These are phyloP conservation scores for Aphelenchoides avenae DNA, from an alignment of 1,140 invertebrate species.

Conservation along the genomic window DNA sequence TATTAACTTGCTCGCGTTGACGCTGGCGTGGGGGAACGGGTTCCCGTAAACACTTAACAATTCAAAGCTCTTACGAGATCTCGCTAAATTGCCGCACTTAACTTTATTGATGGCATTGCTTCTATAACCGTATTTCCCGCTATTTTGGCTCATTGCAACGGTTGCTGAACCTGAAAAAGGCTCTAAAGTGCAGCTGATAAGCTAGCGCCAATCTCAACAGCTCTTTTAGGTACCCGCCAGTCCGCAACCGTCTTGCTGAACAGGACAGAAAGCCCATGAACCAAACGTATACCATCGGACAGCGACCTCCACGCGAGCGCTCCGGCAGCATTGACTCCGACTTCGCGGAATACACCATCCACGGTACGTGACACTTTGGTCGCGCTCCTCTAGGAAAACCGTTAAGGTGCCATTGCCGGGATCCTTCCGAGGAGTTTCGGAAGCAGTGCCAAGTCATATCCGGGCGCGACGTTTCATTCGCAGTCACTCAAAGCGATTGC, in stretches of 20 bases:
- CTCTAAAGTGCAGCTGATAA: too few species aligned
- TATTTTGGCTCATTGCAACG: too few species aligned
- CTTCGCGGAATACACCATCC: conserved; percentile 31
- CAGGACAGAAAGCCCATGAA: conserved; percentile 32
- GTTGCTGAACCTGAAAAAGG: too few species aligned
- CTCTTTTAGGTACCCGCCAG: conserved; percentile 25
- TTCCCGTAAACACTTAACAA: too few species aligned
- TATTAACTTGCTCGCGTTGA: too few species aligned
- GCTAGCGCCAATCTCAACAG: too few species aligned
- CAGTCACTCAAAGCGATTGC: too few species aligned
- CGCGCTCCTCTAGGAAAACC: conserved; percentile 1
- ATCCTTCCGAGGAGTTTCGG: conserved; percentile 4
- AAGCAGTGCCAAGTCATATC: not conserved
- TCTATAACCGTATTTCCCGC: too few species aligned
- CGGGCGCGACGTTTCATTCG: not conserved
- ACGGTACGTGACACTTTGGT: conserved; percentile 22
- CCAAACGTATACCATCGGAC: conserved; percentile 37
- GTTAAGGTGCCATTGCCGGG: conserved; percentile 8
- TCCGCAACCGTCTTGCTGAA: conserved; percentile 27
- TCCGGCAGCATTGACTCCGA: conserved; percentile 34
- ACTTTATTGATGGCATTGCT: too few species aligned
- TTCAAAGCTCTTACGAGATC: too few species aligned
- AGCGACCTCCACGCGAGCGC: conserved; percentile 11
- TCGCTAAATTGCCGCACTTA: too few species aligned
- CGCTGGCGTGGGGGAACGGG: too few species aligned